phyloP scores from a whole-genome alignment of 2,888 invertebrate genomes.

The Philhelius pedissequus region DNA sequence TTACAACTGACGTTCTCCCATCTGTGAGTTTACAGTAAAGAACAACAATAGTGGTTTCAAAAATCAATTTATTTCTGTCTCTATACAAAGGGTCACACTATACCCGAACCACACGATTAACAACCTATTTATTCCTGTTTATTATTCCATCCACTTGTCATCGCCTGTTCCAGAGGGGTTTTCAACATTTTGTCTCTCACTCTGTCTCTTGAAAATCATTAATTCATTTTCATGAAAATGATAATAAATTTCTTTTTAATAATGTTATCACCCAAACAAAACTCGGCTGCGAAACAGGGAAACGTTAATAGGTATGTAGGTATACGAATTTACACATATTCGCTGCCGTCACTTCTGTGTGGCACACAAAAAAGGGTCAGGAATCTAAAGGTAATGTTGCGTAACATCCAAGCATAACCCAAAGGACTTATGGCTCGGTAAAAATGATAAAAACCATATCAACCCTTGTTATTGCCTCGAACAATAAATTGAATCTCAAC shows the following conservation, averaged over 20 bases:
- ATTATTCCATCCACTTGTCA: slow-evolving; percentile 7
- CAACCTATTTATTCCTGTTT: slow-evolving; percentile 23
- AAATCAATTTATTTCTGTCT: too few species aligned
- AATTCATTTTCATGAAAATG: slow-evolving; percentile 5
- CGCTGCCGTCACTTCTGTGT: slow-evolving; percentile 9
- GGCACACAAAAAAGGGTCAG: slow-evolving; percentile 37
- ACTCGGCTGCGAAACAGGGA: neutral
- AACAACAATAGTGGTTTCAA: too few species aligned
- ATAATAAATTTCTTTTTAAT: slow-evolving; percentile 67
- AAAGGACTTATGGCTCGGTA: slow-evolving; percentile 25
- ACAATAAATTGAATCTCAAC: slow-evolving; percentile 54
- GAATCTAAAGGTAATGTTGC: slow-evolving; percentile 53
- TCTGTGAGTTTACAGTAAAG: too few species aligned
- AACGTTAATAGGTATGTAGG: neutral
- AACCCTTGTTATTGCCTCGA: slow-evolving; percentile 57
- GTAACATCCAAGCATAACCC: slow-evolving; percentile 61
- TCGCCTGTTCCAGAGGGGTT: neutral
- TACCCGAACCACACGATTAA: neutral
- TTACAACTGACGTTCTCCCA: too few species aligned
- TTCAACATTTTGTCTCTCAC: neutral
- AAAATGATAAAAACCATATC: slow-evolving; percentile 29
- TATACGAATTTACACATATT: neutral
- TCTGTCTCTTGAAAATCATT: neutral
- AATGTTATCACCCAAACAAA: slow-evolving; percentile 47
- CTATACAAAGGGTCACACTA: neutral